Evolutionary conservation across 92 coral and sea anemone genomes (phyloP).

Genomic region (Heliopora coerulea): DNA sequence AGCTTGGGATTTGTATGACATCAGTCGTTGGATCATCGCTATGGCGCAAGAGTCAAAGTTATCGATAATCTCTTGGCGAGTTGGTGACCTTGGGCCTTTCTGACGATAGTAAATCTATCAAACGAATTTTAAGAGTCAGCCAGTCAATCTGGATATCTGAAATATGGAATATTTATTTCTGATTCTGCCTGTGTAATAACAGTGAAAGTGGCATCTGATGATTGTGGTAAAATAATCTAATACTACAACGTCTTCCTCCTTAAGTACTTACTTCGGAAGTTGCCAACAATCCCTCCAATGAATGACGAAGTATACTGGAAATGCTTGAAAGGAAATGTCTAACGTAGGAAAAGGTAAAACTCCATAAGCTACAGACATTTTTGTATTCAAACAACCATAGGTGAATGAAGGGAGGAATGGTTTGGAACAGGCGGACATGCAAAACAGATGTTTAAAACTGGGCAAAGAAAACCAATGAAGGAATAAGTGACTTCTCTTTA

Average conservation of each 20-base stretch:
- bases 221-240: too few relatives aligned
- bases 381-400: not conserved
- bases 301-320: conserved; percentile 70
- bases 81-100: conserved; percentile 87
- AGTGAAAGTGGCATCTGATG: too few relatives aligned
- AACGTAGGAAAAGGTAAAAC: not conserved
- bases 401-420: not conserved
- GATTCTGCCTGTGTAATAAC: too few relatives aligned
- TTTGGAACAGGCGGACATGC: not conserved
- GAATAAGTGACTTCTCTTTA: too few relatives aligned
- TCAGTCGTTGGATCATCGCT: conserved; percentile 80
- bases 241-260: too few relatives aligned
- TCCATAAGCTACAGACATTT: not conserved
- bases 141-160: not conserved
- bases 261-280: conserved; percentile 82
- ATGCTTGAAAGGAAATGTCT: conserved; percentile 85
- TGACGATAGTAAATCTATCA: conserved; percentile 87
- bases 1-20: conserved; percentile 85
- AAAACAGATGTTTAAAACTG: too few relatives aligned
- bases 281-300: conserved; percentile 85
- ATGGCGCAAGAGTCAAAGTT: conserved; percentile 87
- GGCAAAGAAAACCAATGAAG: too few relatives aligned
- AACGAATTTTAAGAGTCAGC: too few relatives aligned
- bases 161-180: too few relatives aligned
- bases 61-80: conserved; percentile 92